phyloP scores from a whole-genome alignment of 2,797 vertebrate species.

The Eutrigla gurnardus region DNA sequence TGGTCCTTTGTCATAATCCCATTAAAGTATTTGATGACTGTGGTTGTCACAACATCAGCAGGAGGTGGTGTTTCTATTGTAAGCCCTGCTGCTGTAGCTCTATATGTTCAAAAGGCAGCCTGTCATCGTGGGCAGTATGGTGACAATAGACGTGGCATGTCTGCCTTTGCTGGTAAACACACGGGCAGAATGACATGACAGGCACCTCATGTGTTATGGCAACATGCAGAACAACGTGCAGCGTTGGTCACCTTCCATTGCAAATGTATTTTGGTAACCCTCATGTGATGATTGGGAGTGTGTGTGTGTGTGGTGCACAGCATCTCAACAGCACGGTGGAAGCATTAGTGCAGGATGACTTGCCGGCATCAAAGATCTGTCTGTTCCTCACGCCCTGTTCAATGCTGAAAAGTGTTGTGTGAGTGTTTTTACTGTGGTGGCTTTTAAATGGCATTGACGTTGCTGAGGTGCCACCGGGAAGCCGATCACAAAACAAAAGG shows the following conservation, averaged over 20 bases:
- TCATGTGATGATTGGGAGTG: constrained; percentile 11
- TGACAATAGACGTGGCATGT: constrained; percentile 9
- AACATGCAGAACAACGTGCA: constrained; percentile 40
- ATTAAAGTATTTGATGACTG: constrained; percentile 9
- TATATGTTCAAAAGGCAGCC: constrained; percentile 2
- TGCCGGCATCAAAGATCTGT: not conserved
- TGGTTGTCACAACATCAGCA: constrained; percentile 28
- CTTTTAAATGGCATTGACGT: not conserved
- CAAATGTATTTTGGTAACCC: constrained; percentile 44
- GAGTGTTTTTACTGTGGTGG: constrained; percentile 5
- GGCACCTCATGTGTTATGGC: constrained; percentile 45
- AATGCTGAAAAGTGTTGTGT: not conserved
- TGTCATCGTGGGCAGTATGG: not conserved
- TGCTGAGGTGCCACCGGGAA: not conserved
- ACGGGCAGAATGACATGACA: not conserved
- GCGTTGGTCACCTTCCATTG: not conserved
- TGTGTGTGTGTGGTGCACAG: not conserved
- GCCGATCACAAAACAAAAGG: not conserved
- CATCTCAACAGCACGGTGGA: not conserved
- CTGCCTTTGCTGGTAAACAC: constrained; percentile 42
- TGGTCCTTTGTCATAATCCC: constrained; percentile 9
- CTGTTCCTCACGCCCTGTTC: not conserved
- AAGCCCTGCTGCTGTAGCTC: constrained; percentile 20
- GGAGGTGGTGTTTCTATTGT: constrained; percentile 33
- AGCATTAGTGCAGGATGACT: not conserved